These are phyloP conservation scores for Nebria brevicollis DNA, from an alignment of 2,888 invertebrate genomes.

Conservation along the genomic window DNA sequence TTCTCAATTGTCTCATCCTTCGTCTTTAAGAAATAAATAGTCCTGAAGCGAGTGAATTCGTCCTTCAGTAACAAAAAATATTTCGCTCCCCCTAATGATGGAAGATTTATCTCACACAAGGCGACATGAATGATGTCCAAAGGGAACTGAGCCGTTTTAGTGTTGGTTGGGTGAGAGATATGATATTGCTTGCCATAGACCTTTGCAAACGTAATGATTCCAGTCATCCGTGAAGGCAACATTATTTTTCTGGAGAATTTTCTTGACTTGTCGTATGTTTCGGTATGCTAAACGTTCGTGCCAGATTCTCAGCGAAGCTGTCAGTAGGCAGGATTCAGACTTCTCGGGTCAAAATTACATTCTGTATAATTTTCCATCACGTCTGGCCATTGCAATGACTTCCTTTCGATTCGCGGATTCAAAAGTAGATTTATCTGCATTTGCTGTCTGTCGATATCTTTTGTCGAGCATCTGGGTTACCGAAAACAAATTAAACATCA, in stretches of 20 bases:
- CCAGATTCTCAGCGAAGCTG: conserved; percentile 51
- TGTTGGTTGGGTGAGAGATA: conserved; percentile 50
- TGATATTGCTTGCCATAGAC: conserved; percentile 37
- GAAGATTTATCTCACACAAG: conserved; percentile 51
- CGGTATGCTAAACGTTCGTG: conserved; percentile 54
- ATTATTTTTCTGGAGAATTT: conserved; percentile 12
- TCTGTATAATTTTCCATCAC: not conserved
- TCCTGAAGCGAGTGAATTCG: not conserved
- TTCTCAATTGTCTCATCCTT: no score
- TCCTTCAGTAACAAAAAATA: conserved; percentile 50
- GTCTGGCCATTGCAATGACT: conserved; percentile 40
- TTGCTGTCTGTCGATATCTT: conserved; percentile 49
- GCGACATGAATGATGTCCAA: conserved; percentile 52
- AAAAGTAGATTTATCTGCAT: conserved; percentile 49
- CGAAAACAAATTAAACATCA: conserved; percentile 52
- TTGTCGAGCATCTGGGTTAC: conserved; percentile 52
- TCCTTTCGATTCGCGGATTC: conserved; percentile 47
- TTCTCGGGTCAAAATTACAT: not conserved
- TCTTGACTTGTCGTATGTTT: conserved; percentile 51
- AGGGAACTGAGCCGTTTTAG: conserved; percentile 43
- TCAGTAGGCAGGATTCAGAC: not conserved
- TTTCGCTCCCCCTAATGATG: conserved; percentile 51
- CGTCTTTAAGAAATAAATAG: no score
- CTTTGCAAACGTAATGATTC: conserved; percentile 25
- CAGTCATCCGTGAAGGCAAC: conserved; percentile 22